Percentiles rank a stretch among this genome's conserved stretches.
These are phyloP conservation scores for Mythimna pallens DNA, from an alignment of 2,888 invertebrate genomes.

Conservation along the genomic window DNA sequence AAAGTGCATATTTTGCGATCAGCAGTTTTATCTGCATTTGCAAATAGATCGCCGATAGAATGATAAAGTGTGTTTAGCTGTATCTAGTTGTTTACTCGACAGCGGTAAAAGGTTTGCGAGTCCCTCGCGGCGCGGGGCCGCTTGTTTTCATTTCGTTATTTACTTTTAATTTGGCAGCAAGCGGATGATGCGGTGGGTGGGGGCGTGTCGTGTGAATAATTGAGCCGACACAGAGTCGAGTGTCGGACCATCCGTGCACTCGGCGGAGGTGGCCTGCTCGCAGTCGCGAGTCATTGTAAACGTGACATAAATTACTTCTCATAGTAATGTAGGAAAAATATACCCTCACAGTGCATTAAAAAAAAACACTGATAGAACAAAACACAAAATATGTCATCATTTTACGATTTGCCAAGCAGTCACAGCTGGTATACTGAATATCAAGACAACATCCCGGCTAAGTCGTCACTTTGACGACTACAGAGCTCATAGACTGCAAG, in stretches of 20 bases:
- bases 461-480: background rate
- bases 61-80: conserved; percentile 88
- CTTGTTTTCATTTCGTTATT: conserved; percentile 91
- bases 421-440: background rate
- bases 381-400: background rate
- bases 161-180: conserved; percentile 91
- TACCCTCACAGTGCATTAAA: background rate
- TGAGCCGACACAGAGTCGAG: conserved; percentile 81
- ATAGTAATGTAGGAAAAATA: background rate
- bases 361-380: background rate
- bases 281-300: conserved; percentile 40
- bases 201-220: conserved; percentile 88
- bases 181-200: conserved; percentile 87
- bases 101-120: conserved; percentile 90
- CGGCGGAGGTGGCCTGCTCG: conserved; percentile 32
- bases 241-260: conserved; percentile 69
- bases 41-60: conserved; percentile 88
- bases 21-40: conserved; percentile 82
- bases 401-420: background rate
- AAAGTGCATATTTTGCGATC: conserved; percentile 74
- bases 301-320: conserved; percentile 36
- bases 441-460: background rate
- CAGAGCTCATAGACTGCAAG: background rate
- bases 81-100: conserved; percentile 86
- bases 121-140: conserved; percentile 85